These are phyloP conservation scores for Siderastrea siderea DNA, from an alignment of 92 coral and sea anemone species.

Conservation along the genomic window DNA sequence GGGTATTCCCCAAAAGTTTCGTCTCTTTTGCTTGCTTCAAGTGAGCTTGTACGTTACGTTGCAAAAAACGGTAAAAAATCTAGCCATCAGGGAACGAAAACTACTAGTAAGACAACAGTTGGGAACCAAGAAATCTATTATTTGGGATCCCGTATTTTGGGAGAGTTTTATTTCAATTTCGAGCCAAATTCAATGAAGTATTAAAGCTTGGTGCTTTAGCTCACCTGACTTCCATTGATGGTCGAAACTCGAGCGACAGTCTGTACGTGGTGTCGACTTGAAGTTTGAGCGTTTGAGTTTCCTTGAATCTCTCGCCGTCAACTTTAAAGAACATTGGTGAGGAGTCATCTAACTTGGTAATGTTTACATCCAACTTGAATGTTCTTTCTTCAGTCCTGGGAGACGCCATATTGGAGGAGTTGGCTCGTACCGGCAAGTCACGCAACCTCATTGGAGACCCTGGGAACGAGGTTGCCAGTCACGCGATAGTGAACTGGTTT, in stretches of 20 bases:
- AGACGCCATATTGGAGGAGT: constrained; percentile 71
- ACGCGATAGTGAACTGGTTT: no score
- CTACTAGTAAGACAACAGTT: no score
- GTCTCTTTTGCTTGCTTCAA: no score
- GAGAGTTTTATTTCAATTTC: no score
- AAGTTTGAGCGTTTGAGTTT: constrained; percentile 87
- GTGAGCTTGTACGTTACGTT: no score
- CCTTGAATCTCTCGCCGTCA: constrained; percentile 95
- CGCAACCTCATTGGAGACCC: background rate
- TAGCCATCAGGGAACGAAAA: no score
- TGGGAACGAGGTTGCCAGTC: background rate
- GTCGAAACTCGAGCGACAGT: constrained; percentile 87
- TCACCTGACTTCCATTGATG: constrained; percentile 86
- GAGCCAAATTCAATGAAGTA: no score
- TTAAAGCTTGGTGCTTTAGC: background rate
- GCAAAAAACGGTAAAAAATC: no score
- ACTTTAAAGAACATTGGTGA: constrained; percentile 93
- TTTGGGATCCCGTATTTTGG: background rate
- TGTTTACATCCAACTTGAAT: constrained; percentile 76
- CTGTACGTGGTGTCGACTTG: constrained; percentile 84
- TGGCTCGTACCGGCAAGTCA: background rate
- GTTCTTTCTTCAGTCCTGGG: constrained; percentile 75
- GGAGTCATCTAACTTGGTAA: constrained; percentile 84
- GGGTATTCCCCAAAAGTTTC: no score
- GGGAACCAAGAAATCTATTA: no score